phyloP scores from a whole-genome alignment of 2,113 vertebrate genomes.

The Mungos mungo region DNA sequence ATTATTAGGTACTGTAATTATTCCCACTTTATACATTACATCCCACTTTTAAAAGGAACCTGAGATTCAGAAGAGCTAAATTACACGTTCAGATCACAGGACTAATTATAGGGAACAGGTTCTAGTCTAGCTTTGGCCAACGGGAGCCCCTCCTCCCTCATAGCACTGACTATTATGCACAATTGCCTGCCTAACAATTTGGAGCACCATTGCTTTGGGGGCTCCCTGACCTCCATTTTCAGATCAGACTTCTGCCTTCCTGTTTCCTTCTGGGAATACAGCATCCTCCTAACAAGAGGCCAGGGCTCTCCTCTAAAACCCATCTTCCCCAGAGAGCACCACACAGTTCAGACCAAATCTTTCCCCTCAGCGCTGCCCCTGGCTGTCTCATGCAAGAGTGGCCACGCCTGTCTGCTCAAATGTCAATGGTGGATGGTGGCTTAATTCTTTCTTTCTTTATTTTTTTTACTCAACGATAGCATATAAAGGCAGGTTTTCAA shows the following conservation, averaged over 20 bases:
- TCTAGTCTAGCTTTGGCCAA: neutral
- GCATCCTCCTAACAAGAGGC: neutral
- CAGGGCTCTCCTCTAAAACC: neutral
- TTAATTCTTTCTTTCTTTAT: neutral
- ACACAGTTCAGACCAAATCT: neutral
- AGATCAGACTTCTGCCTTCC: neutral
- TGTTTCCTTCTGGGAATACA: neutral
- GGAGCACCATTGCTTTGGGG: neutral
- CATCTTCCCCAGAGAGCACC: neutral
- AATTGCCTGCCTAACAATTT: fast-evolving
- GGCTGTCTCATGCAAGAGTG: neutral
- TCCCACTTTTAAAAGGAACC: neutral
- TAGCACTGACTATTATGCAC: neutral
- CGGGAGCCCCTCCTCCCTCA: fast-evolving
- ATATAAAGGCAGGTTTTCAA: neutral
- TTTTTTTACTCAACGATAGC: neutral
- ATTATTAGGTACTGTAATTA: neutral
- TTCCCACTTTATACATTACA: neutral
- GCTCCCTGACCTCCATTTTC: neutral
- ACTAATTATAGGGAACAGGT: neutral
- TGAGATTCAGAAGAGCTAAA: neutral
- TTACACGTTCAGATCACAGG: neutral
- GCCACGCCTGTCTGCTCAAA: neutral
- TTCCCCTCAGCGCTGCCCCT: neutral
- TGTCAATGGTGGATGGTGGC: neutral